A percentile compares a stretch with the other conserved stretches of the same genome.
These are phyloP conservation scores for Martes martes DNA, from an alignment of 2,113 vertebrate genomes.

Conservation along the genomic window DNA sequence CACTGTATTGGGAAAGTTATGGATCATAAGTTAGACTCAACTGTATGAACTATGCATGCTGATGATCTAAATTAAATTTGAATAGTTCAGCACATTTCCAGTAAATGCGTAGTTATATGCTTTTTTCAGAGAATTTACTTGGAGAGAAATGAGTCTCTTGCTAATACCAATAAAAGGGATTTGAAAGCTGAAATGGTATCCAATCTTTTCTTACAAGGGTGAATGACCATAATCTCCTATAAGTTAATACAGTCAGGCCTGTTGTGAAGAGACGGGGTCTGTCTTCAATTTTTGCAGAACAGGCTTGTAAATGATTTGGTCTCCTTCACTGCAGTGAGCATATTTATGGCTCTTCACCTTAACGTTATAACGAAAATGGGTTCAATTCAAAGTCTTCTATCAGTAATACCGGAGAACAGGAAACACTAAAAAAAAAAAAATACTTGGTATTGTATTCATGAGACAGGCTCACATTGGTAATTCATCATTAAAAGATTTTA, in stretches of 20 bases:
- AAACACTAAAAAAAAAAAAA: conserved; percentile 20
- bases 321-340: conserved; percentile 60
- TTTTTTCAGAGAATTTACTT: conserved; percentile 38
- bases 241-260: conserved; percentile 25
- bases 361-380: conserved; percentile 68
- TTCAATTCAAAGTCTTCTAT: conserved; percentile 68
- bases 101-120: conserved; percentile 19
- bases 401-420: conserved; percentile 55
- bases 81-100: conserved; percentile 56
- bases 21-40: conserved; percentile 37
- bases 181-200: conserved; percentile 33
- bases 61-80: conserved; percentile 43
- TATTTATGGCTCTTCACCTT: conserved; percentile 65
- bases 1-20: not conserved
- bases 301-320: conserved; percentile 59
- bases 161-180: conserved; percentile 44
- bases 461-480: conserved; percentile 61
- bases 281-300: conserved; percentile 53
- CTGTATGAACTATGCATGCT: not conserved
- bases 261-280: not conserved
- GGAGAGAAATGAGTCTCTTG: conserved; percentile 56
- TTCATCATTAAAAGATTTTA: conserved; percentile 69
- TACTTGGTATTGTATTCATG: conserved; percentile 58
- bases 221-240: not conserved
- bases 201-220: conserved; percentile 22